These are phyloP conservation scores for Aphelinus certus DNA, from an alignment of 1,140 invertebrate genomes.

Conservation along the genomic window DNA sequence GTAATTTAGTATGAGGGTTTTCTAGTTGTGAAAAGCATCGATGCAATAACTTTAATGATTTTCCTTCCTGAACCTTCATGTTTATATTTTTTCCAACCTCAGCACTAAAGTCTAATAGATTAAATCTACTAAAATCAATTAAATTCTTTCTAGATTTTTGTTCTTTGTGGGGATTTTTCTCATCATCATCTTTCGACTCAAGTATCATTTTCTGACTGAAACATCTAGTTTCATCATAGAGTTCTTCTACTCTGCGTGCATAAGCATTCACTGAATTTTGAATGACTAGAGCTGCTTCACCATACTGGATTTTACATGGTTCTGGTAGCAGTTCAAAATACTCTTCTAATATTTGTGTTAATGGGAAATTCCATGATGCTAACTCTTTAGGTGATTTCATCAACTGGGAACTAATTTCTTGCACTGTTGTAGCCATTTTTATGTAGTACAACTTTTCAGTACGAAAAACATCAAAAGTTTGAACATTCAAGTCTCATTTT, in stretches of 20 bases:
- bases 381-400: conserved; percentile 57
- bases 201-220: conserved; percentile 45
- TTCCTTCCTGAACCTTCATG: conserved; percentile 47
- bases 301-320: conserved; percentile 51
- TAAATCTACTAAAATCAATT: conserved; percentile 53
- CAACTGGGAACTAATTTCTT: conserved; percentile 53
- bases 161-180: conserved; percentile 37
- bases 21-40: conserved; percentile 58
- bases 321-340: conserved; percentile 52
- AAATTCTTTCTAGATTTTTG: conserved; percentile 43
- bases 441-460: no score
- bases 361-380: conserved; percentile 57
- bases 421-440: conserved; percentile 48
- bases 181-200: conserved; percentile 48
- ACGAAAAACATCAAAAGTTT: no score
- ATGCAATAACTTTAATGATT: conserved; percentile 52
- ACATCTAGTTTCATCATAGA: conserved; percentile 47
- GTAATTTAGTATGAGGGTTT: conserved; percentile 41
- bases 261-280: conserved; percentile 60
- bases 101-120: conserved; percentile 46
- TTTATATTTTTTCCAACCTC: conserved; percentile 53
- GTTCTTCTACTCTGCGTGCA: conserved; percentile 53
- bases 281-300: conserved; percentile 56
- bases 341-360: conserved; percentile 54
- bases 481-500: no score